Evolutionary conservation across 2,113 vertebrate species (phyloP).

Genomic region (Murina feae): DNA sequence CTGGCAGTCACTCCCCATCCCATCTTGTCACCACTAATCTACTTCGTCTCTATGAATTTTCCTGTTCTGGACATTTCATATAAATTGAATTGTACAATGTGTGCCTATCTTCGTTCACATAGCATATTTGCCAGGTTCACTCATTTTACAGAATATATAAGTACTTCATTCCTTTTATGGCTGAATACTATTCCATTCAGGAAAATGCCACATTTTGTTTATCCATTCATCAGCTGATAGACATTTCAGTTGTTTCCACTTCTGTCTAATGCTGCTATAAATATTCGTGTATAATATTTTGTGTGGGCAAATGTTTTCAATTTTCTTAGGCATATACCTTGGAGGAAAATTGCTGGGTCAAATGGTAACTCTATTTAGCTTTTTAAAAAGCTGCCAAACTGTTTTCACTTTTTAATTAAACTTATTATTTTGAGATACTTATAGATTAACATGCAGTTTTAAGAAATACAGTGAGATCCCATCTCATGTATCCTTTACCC

Average conservation of each 20-base stretch:
- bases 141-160: neutral
- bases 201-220: neutral
- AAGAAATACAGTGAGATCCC: neutral
- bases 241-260: neutral
- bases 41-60: neutral
- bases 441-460: neutral
- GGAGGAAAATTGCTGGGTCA: neutral
- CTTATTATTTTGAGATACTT: conserved; percentile 19
- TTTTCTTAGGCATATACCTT: neutral
- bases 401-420: conserved; percentile 11
- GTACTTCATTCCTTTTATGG: neutral
- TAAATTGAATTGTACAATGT: neutral
- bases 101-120: neutral
- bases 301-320: neutral
- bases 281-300: neutral
- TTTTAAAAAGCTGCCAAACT: conserved; percentile 41
- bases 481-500: neutral
- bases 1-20: neutral
- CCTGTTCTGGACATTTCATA: neutral
- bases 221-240: neutral
- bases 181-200: neutral
- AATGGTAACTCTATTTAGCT: neutral
- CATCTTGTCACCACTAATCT: neutral
- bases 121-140: neutral
- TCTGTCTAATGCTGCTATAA: neutral